Percentiles rank a stretch among this genome's conserved stretches.
These are phyloP conservation scores for Eleginops maclovinus DNA, from an alignment of 2,113 vertebrate species.

Conservation along the genomic window DNA sequence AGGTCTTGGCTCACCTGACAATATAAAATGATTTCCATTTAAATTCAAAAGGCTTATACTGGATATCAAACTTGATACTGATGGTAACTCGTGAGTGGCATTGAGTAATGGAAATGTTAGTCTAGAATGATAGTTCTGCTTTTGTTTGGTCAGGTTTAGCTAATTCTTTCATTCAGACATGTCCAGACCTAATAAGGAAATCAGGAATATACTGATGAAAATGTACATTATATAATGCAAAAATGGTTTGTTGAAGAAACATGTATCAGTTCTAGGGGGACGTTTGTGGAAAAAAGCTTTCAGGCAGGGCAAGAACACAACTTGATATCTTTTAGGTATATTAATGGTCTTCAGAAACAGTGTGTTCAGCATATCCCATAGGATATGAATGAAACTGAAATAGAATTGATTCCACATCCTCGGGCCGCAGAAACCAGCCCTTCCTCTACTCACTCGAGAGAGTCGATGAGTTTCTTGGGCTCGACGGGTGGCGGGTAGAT, in stretches of 20 bases:
- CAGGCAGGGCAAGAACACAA: background rate
- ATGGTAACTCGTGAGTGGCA: background rate
- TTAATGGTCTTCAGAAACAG: background rate
- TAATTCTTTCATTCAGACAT: background rate
- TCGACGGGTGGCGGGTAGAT: conserved; percentile 93
- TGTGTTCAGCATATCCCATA: background rate
- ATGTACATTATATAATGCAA: background rate
- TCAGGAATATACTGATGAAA: background rate
- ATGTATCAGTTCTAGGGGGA: background rate
- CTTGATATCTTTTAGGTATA: background rate
- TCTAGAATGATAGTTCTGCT: background rate
- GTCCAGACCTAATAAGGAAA: background rate
- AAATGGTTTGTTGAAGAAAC: background rate
- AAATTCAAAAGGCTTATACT: background rate
- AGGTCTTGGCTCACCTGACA: too few species aligned
- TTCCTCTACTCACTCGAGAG: conserved; percentile 90
- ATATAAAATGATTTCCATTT: too few species aligned
- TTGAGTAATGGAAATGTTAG: background rate
- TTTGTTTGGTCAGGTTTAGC: background rate
- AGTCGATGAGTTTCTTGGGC: conserved; percentile 92
- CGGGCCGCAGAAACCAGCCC: background rate
- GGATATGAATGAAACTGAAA: background rate
- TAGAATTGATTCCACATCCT: background rate
- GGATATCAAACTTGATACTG: too few species aligned
- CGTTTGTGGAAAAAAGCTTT: background rate